Conservation (phyloP, 2,888 invertebrate genomes). For the Fragum sueziense region DNA sequence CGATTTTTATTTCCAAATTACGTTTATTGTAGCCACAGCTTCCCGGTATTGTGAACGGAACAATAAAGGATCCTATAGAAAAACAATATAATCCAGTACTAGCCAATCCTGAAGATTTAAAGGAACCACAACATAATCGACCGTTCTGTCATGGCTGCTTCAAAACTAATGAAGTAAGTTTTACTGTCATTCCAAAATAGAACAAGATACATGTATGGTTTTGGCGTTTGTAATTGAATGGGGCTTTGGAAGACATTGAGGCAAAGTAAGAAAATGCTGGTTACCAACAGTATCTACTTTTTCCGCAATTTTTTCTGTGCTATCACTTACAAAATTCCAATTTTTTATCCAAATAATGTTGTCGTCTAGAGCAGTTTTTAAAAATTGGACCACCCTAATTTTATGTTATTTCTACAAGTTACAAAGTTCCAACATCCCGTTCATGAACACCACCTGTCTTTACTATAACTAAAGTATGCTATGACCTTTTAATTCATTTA, state of each 20-base stretch:
- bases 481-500: too few species aligned
- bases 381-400: not conserved
- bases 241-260: not conserved
- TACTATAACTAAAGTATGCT: too few species aligned
- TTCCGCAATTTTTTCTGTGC: not conserved
- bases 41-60: too few species aligned
- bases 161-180: slow-evolving; percentile 2
- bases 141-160: slow-evolving; percentile 17
- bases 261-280: not conserved
- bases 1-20: too few species aligned
- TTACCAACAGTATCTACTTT: not conserved
- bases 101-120: slow-evolving; percentile 8
- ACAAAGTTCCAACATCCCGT: too few species aligned
- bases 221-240: too few species aligned
- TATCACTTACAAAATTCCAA: not conserved
- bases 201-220: too few species aligned
- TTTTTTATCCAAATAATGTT: not conserved
- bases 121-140: not conserved
- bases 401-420: not conserved
- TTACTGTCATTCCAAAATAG: too few species aligned
- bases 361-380: not conserved
- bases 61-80: not conserved
- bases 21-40: too few species aligned
- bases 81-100: not conserved
- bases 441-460: too few species aligned